phyloP scores from a whole-genome alignment of 2,113 vertebrate genomes.

The cat (Felis catus) region F.catus_Fca126_mat1.0 CM031423.1:89651001-89651500 shows the following conservation, averaged over 20 bases:
- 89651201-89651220: not conserved
- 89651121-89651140: no score
- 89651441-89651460: not conserved
- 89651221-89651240: not conserved
- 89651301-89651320: not conserved
- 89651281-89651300: not conserved
- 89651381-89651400: not conserved
- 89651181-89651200: not conserved
- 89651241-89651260: not conserved
- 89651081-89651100: not conserved
- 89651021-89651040: not conserved
- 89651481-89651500: slow-evolving; percentile 40
- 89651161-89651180: not conserved
- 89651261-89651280: not conserved
- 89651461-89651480: not conserved
- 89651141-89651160: not conserved
- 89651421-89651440: not conserved
- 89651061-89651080: fast-evolving
- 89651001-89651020: not conserved
- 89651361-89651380: not conserved
- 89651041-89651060: not conserved
- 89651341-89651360: not conserved
- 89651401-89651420: not conserved
- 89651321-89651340: not conserved
- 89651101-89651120: not conserved